Percentiles rank a stretch among this genome's conserved stretches.
Conservation (phyloP, 2,113 vertebrate genomes). For the Podilymbus podiceps region DNA sequence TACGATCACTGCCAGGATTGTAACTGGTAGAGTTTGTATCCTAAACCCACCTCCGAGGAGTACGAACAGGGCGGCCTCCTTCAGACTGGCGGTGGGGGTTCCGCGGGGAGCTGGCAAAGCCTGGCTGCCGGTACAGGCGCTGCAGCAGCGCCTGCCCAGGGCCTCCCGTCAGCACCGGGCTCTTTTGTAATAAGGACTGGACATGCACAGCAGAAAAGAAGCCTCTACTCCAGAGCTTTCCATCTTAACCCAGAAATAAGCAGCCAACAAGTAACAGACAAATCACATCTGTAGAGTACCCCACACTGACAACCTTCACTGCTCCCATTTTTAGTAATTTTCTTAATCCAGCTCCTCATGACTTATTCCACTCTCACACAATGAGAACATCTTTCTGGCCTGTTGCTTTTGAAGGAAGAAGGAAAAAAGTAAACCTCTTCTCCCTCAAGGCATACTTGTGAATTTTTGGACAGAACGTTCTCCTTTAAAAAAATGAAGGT, state of each 20-base stretch:
- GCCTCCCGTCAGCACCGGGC: accelerated
- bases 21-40: not conserved
- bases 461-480: not conserved
- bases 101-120: not conserved
- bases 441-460: not conserved
- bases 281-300: not conserved
- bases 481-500: not conserved
- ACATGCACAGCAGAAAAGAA: not conserved
- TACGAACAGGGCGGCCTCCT: accelerated
- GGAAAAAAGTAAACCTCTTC: not conserved
- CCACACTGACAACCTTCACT: not conserved
- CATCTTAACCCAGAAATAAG: not conserved
- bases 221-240: not conserved
- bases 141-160: not conserved
- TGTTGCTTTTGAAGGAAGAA: not conserved
- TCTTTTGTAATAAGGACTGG: not conserved
- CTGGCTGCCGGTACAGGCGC: accelerated
- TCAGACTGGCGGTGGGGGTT: not conserved
- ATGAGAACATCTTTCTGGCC: not conserved
- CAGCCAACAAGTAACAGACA: not conserved
- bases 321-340: not conserved
- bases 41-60: not conserved
- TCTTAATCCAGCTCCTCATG: not conserved
- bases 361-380: not conserved
- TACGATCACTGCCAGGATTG: not conserved